These are phyloP conservation scores for Morinoia aosen DNA, from an alignment of 2,888 invertebrate genomes.

Conservation along the genomic window DNA sequence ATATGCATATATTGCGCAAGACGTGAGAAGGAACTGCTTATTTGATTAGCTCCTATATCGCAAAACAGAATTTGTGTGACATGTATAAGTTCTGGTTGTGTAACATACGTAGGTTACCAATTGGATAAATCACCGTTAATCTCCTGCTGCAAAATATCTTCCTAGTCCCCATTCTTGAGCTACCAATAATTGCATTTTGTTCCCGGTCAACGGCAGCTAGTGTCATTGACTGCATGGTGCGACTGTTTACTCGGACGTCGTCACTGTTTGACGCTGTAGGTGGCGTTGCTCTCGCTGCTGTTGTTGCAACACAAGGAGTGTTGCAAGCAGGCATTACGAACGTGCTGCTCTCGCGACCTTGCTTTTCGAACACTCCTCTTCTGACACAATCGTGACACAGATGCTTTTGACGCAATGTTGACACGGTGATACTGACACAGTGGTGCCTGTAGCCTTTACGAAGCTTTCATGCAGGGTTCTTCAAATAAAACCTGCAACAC, in stretches of 20 bases:
- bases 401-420: constrained; percentile 24
- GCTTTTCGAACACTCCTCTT: background rate
- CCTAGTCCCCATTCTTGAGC: background rate
- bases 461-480: background rate
- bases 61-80: too few relatives aligned
- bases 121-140: background rate
- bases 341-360: constrained; percentile 21
- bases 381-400: constrained; percentile 16
- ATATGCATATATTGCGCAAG: background rate
- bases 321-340: constrained; percentile 36
- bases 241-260: background rate
- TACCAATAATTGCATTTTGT: background rate
- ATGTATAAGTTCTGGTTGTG: background rate
- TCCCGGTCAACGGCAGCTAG: background rate
- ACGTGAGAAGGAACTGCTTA: background rate
- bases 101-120: background rate
- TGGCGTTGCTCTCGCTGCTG: constrained; percentile 19
- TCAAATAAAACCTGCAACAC: background rate
- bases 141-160: background rate
- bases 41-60: background rate
- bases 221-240: background rate
- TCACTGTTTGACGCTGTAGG: constrained; percentile 6
- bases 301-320: constrained; percentile 11
- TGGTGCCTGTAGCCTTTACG: background rate
- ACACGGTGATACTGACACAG: constrained; percentile 13